A percentile compares a stretch with the other conserved stretches of the same genome.
Evolutionary conservation across 2,888 invertebrate species (phyloP).

Genomic region (Gnatocerus cornutus): DNA sequence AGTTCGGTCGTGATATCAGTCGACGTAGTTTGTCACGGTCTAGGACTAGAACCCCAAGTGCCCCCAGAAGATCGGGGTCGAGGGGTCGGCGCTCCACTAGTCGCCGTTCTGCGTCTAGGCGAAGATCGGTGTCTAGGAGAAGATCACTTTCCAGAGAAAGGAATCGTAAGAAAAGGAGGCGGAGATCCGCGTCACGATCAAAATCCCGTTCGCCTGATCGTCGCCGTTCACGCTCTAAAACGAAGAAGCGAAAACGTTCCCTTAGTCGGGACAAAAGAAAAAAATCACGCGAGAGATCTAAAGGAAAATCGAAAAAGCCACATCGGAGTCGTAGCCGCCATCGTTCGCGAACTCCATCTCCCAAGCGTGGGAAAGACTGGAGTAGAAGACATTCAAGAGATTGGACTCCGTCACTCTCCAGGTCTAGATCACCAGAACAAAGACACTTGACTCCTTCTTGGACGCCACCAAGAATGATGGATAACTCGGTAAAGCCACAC

Average conservation of each 20-base stretch:
- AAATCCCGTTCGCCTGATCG: slow-evolving; percentile 55
- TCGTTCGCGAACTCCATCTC: slow-evolving; percentile 64
- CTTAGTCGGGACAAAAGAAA: slow-evolving; percentile 64
- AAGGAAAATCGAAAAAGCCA: slow-evolving; percentile 62
- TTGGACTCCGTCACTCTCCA: slow-evolving; percentile 75
- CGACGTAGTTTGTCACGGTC: slow-evolving; percentile 58
- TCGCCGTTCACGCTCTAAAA: slow-evolving; percentile 61
- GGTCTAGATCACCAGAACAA: slow-evolving; percentile 73
- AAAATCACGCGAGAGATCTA: slow-evolving; percentile 67
- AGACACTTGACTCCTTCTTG: slow-evolving; percentile 71
- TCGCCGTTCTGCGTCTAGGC: slow-evolving; percentile 56
- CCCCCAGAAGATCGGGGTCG: slow-evolving; percentile 59
- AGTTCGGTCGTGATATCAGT: slow-evolving; percentile 83
- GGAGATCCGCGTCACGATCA: slow-evolving; percentile 56
- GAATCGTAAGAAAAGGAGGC: slow-evolving; percentile 28
- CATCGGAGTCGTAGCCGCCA: slow-evolving; percentile 67
- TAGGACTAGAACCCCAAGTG: slow-evolving; percentile 60
- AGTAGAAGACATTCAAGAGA: slow-evolving; percentile 62
- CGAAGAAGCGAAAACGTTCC: slow-evolving; percentile 64
- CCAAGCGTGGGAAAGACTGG: slow-evolving; percentile 62
- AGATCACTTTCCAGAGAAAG: slow-evolving; percentile 28
- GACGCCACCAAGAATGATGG: slow-evolving; percentile 76
- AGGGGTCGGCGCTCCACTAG: slow-evolving; percentile 54
- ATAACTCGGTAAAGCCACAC: slow-evolving; percentile 69
- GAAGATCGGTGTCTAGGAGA: slow-evolving; percentile 38